Base-by-base conservation (phyloP, 2,113 vertebrate species). In the Pollimyrus isidori region DNA sequence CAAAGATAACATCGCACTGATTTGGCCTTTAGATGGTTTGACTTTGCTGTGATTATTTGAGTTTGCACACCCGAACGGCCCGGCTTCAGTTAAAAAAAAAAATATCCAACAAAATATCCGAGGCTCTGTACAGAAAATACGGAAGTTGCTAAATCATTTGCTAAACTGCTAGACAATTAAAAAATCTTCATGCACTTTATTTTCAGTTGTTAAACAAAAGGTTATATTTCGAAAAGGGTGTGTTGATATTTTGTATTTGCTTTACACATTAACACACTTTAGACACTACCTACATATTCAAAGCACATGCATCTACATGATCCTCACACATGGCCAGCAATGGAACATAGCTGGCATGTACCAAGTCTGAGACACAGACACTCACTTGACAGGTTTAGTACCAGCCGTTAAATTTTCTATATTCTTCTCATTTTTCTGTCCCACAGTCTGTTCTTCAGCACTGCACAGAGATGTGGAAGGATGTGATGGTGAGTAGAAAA, bases 401-500 rank as follows among this genome's bases (percentile, higher is more conserved):
- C 35, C 73, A 69, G 30, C 15, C 19, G 73, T 42, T 80, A 1
- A n/a, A 19, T 19, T 42, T 80, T 80, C 30, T 80, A 19, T 80
- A 42, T 42, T 42, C 15, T 5, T 80, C 17, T 42, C 13, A 5
- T 76, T 17, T 80, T 42, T 80, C 35, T 80, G 0, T 80, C 11
- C 35, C 35, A 73, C 90, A 95, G 95, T 94, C 49, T 95, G 95
- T 86, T 89, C 90, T 26, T 56, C 23, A 88, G 3, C 89, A 2
- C 65, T 56, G 82, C 83, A 56, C 49, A 84, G 56, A 42, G 80
- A 2, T 56, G 83, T 94, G 35, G 7, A 90, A 49, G 87, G 92
- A 19, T 95, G 95, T 88, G 23, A 30, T 5, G 93, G 95, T 95
- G 90, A 92, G 89, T 53, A 35, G 23, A 26, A n/a, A 30, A 30